phyloP scores from a whole-genome alignment of 2,888 invertebrate species.

The Andrena hattorfiana region DNA sequence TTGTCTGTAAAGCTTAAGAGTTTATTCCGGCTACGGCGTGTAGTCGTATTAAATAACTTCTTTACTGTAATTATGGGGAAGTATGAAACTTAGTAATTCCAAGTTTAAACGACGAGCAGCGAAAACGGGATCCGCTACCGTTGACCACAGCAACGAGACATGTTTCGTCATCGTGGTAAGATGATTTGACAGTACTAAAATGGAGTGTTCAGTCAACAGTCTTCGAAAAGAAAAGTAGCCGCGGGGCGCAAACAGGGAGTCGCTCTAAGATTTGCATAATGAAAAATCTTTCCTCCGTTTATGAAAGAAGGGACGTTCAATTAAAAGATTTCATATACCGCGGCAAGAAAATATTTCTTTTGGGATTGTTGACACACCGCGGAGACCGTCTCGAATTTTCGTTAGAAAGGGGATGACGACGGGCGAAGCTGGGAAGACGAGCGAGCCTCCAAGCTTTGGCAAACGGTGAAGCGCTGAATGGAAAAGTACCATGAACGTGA shows the following conservation, averaged over 20 bases:
- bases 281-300: slow-evolving; percentile 24
- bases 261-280: slow-evolving; percentile 30
- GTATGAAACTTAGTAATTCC: neutral
- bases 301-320: slow-evolving; percentile 21
- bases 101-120: neutral
- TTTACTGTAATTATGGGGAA: neutral
- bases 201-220: neutral
- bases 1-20: neutral
- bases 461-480: neutral
- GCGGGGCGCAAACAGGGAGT: slow-evolving; percentile 4
- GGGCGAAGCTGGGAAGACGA: neutral
- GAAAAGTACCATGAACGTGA: neutral
- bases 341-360: slow-evolving; percentile 11
- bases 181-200: slow-evolving; percentile 11
- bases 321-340: slow-evolving; percentile 16
- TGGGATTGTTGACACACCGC: neutral
- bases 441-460: neutral
- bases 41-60: neutral
- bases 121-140: neutral
- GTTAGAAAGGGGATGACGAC: neutral
- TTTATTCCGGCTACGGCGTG: neutral
- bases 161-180: neutral
- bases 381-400: neutral
- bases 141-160: slow-evolving; percentile 9
- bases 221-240: neutral